phyloP scores from a whole-genome alignment of 2,113 vertebrate genomes.

The Pseudopipra pipra region DNA sequence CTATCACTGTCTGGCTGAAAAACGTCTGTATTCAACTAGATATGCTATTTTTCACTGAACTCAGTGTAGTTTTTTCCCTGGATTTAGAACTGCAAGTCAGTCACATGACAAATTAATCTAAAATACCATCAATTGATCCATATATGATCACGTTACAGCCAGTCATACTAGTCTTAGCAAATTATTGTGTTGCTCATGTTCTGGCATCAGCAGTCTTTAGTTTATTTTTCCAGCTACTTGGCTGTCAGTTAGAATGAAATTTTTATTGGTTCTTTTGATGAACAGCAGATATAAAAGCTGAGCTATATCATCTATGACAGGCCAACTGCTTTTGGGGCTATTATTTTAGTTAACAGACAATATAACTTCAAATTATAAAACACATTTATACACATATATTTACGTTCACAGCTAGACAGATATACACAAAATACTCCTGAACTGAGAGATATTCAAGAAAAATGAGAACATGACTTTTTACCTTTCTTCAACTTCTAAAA shows the following conservation, averaged over 20 bases:
- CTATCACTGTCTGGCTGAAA: slow-evolving; percentile 65
- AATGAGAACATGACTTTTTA: background rate
- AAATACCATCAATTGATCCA: slow-evolving; percentile 84
- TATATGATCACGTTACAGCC: slow-evolving; percentile 84
- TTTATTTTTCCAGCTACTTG: slow-evolving; percentile 57
- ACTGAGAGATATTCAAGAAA: background rate
- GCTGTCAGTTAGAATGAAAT: slow-evolving; percentile 51
- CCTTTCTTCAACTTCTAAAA: background rate
- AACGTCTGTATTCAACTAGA: slow-evolving; percentile 77
- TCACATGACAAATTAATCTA: slow-evolving; percentile 86
- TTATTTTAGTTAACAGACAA: slow-evolving; percentile 22
- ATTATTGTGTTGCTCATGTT: slow-evolving; percentile 73
- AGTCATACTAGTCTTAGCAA: slow-evolving; percentile 67
- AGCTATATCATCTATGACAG: background rate
- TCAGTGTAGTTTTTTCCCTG: slow-evolving; percentile 75
- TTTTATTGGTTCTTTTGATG: slow-evolving; percentile 40
- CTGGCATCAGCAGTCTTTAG: slow-evolving; percentile 50
- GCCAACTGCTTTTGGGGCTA: background rate
- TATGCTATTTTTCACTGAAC: slow-evolving; percentile 73
- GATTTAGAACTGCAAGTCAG: slow-evolving; percentile 81
- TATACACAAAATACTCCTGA: background rate
- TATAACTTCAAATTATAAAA: slow-evolving; percentile 23
- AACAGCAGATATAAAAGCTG: slow-evolving; percentile 41
- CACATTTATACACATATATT: background rate
- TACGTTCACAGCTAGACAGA: background rate